Evolutionary conservation across 37 sponge, comb jelly and placozoan species (phyloP).

Genomic region (Bolinopsis microptera): DNA sequence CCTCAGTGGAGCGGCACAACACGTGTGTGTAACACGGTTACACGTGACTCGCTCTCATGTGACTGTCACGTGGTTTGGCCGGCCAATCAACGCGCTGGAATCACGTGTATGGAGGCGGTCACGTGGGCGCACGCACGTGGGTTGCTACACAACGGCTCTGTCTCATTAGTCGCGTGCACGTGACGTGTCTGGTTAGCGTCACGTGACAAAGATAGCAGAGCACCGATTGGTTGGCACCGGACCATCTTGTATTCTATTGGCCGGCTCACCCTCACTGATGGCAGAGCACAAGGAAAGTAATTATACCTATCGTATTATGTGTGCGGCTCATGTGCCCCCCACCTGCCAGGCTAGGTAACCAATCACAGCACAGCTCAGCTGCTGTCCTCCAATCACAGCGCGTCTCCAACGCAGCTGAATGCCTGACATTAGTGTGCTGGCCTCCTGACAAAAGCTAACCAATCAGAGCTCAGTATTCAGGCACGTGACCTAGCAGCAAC

Average conservation of each 20-base stretch:
- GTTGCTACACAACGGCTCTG: conserved; percentile 21
- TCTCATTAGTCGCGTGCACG: not conserved
- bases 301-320: conserved; percentile 6
- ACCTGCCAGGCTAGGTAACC: not conserved
- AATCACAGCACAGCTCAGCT: not conserved
- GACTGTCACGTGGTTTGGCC: not conserved
- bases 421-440: not conserved
- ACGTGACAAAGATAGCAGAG: not conserved
- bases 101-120: conserved; percentile 1
- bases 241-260: not conserved
- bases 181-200: not conserved
- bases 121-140: conserved; percentile 27
- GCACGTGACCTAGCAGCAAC: conserved; percentile 1
- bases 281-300: conserved; percentile 40
- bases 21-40: conserved; percentile 35
- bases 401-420: not conserved
- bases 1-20: not conserved
- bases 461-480: not conserved
- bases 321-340: not conserved
- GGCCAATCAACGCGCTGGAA: not conserved
- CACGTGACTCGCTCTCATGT: conserved; percentile 9
- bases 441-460: not conserved
- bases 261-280: not conserved
- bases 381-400: not conserved
- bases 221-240: not conserved